These are phyloP conservation scores for Plutomurus gul DNA, from an alignment of 1,140 invertebrate species.

Conservation along the genomic window DNA sequence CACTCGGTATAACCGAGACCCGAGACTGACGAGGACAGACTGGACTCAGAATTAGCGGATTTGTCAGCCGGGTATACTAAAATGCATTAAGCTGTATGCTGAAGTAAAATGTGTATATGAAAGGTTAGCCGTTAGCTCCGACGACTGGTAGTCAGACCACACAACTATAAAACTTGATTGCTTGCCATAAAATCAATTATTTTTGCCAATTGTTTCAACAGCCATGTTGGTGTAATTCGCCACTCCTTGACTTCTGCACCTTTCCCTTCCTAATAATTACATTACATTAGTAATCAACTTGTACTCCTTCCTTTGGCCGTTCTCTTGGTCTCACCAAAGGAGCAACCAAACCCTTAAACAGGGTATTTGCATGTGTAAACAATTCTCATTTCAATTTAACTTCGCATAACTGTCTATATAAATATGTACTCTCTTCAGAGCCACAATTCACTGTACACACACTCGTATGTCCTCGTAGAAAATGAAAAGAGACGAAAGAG, in stretches of 20 bases:
- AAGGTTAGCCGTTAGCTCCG: no score
- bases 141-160: neutral
- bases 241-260: slow-evolving; percentile 9
- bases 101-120: no score
- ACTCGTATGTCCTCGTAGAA: neutral
- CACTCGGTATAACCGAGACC: no score
- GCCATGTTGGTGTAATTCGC: neutral
- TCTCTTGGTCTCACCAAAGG: neutral
- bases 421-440: neutral
- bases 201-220: slow-evolving; percentile 29
- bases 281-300: slow-evolving; percentile 7
- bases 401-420: neutral
- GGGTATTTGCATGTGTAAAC: neutral
- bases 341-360: neutral
- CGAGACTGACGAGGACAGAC: no score
- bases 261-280: slow-evolving; percentile 11
- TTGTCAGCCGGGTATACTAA: no score
- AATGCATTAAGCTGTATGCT: no score
- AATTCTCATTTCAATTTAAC: neutral
- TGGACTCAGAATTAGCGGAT: no score
- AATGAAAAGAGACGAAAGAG: neutral
- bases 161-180: slow-evolving; percentile 25
- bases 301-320: neutral
- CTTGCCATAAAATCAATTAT: slow-evolving; percentile 30
- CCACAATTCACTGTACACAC: neutral